phyloP scores from a whole-genome alignment of 2,888 invertebrate species.

The Acanthosoma haemorrhoidale region DNA sequence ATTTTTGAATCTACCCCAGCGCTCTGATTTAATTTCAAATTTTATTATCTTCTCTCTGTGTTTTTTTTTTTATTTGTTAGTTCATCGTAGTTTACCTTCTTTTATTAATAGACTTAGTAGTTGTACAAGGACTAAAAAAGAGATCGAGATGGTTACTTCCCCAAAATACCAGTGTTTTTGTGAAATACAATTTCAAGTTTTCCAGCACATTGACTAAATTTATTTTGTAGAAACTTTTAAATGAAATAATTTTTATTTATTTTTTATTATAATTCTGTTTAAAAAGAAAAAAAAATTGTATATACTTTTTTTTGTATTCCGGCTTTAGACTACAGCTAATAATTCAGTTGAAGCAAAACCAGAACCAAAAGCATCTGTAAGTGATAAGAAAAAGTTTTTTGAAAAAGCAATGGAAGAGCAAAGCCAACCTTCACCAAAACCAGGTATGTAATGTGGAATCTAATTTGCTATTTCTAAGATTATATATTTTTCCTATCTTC shows the following conservation, averaged over 20 bases:
- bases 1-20: constrained; percentile 51
- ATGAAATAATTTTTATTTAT: neutral
- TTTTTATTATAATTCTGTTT: neutral
- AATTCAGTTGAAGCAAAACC: constrained; percentile 41
- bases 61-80: neutral
- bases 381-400: constrained; percentile 90
- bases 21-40: constrained; percentile 42
- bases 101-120: neutral
- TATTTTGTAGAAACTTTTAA: neutral
- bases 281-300: neutral
- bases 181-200: neutral
- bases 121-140: neutral
- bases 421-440: constrained; percentile 75
- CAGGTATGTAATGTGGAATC: constrained; percentile 55
- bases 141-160: neutral
- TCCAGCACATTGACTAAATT: neutral
- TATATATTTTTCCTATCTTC: too few species aligned
- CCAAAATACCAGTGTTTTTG: constrained; percentile 16
- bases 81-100: neutral
- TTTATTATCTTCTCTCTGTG: neutral
- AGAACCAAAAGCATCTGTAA: constrained; percentile 79
- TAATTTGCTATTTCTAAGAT: neutral
- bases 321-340: constrained; percentile 13
- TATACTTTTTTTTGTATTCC: constrained; percentile 11
- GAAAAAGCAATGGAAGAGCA: constrained; percentile 93